A percentile compares a stretch with the other conserved stretches of the same genome.
Evolutionary conservation across 2,113 vertebrate genomes (phyloP).

Genomic region (Tenrec ecaudatus): DNA sequence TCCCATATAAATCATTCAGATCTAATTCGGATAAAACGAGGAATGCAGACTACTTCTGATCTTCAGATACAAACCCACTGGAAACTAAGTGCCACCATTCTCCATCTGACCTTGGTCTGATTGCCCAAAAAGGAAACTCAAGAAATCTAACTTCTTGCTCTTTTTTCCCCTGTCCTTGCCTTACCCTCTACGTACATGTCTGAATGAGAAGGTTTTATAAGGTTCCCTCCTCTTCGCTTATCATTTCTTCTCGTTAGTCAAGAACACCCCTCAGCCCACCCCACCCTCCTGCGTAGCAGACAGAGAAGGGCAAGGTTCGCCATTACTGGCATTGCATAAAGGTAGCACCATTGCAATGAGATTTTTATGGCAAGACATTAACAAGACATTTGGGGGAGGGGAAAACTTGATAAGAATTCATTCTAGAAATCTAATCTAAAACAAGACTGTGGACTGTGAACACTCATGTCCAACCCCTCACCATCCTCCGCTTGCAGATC

Average conservation of each 20-base stretch:
- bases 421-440: conserved; percentile 49
- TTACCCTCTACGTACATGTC: neutral
- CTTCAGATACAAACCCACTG: conserved; percentile 10
- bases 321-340: conserved; percentile 8
- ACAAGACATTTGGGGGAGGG: conserved; percentile 14
- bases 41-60: conserved; percentile 24
- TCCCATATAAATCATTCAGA: conserved; percentile 15
- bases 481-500: neutral
- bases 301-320: neutral
- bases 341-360: conserved; percentile 8
- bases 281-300: too few species aligned
- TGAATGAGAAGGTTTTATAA: neutral
- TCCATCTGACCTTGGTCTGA: neutral
- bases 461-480: neutral
- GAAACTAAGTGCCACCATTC: neutral
- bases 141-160: neutral
- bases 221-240: neutral
- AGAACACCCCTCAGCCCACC: too few species aligned
- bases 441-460: neutral
- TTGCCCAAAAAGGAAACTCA: conserved; percentile 28
- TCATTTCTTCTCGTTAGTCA: too few species aligned
- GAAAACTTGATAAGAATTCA: conserved; percentile 52
- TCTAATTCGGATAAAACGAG: conserved; percentile 43
- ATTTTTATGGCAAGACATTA: conserved; percentile 33
- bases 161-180: neutral